These are phyloP conservation scores for Petrosia ficiformis DNA, from an alignment of 37 sponge, comb jelly and placozoan species.

Conservation along the genomic window DNA sequence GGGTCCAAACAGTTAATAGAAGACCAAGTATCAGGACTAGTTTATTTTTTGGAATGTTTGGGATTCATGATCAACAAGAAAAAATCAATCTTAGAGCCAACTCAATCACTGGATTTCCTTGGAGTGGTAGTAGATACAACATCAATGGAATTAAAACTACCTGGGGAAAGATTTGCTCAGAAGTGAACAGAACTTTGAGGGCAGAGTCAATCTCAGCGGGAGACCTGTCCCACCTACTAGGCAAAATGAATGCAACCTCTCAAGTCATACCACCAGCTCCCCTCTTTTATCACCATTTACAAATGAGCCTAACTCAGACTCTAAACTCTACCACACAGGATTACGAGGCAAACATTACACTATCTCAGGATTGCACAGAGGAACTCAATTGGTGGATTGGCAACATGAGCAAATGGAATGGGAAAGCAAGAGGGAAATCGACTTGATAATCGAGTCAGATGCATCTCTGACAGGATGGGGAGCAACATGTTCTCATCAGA, in stretches of 20 bases:
- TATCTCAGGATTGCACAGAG: slow-evolving; percentile 3
- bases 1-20: slow-evolving; percentile 1
- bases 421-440: not conserved
- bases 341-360: slow-evolving; percentile 10
- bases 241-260: slow-evolving; percentile 11
- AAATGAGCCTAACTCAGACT: not conserved
- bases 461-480: slow-evolving; percentile 50
- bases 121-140: slow-evolving; percentile 19
- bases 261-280: slow-evolving; percentile 19
- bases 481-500: not conserved
- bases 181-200: not conserved
- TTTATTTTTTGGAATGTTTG: slow-evolving; percentile 11
- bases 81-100: slow-evolving; percentile 17
- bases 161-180: not conserved
- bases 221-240: slow-evolving; percentile 11
- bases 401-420: slow-evolving; percentile 17
- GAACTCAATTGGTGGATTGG: slow-evolving; percentile 41
- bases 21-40: not conserved
- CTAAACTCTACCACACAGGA: not conserved
- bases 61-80: slow-evolving; percentile 27
- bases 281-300: slow-evolving; percentile 10
- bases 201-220: not conserved
- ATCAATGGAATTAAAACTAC: slow-evolving; percentile 23
- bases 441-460: slow-evolving; percentile 29
- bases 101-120: slow-evolving; percentile 36